Base-by-base conservation (phyloP, 2,797 vertebrate genomes). In the Gymnodraco acuticeps region DNA sequence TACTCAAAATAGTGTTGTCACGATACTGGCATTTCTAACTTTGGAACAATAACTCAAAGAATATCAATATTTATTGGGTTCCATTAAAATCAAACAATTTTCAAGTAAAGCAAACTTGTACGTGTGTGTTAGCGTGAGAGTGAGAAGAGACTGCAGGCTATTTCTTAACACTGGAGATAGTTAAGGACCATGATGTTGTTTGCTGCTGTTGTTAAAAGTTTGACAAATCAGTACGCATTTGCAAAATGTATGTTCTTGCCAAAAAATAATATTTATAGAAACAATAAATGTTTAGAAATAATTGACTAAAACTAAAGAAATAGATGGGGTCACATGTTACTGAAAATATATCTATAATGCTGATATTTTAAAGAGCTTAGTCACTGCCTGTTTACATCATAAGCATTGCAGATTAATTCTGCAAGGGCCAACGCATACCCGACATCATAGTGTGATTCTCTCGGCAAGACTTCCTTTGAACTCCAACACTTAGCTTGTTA, bases 401-500 rank as follows among this genome's bases (percentile, higher is more conserved):
- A 71, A 73, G 77, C 71, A 59, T 20, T 31, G 17, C 46, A 62
- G 58, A 79, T 81, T 82, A 42, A 83, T 88, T 87, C 47, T 15
- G 51, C 59, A 41, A 73, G 69, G 80, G 66, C 84, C 64, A 33
- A 31, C 38, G 46, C 67, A 56, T 46, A 68, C 55, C 69, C 63
- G 12, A 85, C 75, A 82, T 84, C 70, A 80, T 60, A 82, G 80
- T 77, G 83, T 45, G 82, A 81, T 81, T 86, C 73, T 81, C 83
- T 70, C 75, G 42, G 66, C 82, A 80, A 87, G 82, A 80, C 78
- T 82, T 84, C 81, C 82, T 92, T 89, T 93, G 90, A 94, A 93
- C 90, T 92, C 76, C 85, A 91, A 93, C 87, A 89, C 89, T 87
- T 88, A 84, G 89, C 92, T 93, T 93, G 90, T 93, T 93, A 92